These are phyloP conservation scores for Euclidia mi DNA, from an alignment of 2,888 invertebrate genomes.

Conservation along the genomic window DNA sequence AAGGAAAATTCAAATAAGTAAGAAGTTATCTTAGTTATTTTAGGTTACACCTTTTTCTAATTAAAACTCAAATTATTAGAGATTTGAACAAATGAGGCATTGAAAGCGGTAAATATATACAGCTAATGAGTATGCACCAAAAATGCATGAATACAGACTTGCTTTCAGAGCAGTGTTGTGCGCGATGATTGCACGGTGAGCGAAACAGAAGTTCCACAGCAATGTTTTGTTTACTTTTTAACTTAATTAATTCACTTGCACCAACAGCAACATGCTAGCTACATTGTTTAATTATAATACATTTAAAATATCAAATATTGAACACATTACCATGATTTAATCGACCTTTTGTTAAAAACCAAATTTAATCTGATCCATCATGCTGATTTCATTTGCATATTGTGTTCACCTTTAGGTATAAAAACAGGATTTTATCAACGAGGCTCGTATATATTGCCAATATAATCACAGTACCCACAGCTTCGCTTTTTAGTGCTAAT, in stretches of 20 bases:
- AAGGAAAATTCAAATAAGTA: too few species aligned
- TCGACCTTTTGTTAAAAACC: slow-evolving; percentile 49
- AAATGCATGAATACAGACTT: slow-evolving; percentile 35
- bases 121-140: slow-evolving; percentile 18
- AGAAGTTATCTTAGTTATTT: too few species aligned
- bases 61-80: too few species aligned
- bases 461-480: slow-evolving; percentile 65
- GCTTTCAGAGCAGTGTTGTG: slow-evolving; percentile 51
- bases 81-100: too few species aligned
- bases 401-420: slow-evolving; percentile 36
- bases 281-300: slow-evolving; percentile 67
- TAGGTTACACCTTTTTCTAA: too few species aligned
- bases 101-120: too few species aligned
- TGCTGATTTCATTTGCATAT: slow-evolving; percentile 47
- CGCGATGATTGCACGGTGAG: slow-evolving; percentile 53
- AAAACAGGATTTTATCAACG: slow-evolving; percentile 29
- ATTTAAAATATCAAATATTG: slow-evolving; percentile 61
- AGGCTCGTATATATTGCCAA: slow-evolving; percentile 51
- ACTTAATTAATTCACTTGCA: slow-evolving; percentile 74
- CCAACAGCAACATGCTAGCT: slow-evolving; percentile 56
- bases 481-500: slow-evolving; percentile 72
- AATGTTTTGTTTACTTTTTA: slow-evolving; percentile 71
- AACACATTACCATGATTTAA: slow-evolving; percentile 64
- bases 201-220: slow-evolving; percentile 63
- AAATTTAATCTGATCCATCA: slow-evolving; percentile 42